A percentile compares a stretch with the other conserved stretches of the same genome.
phyloP scores from a whole-genome alignment of 1,140 invertebrate species.

The Anastrepha ludens region DNA sequence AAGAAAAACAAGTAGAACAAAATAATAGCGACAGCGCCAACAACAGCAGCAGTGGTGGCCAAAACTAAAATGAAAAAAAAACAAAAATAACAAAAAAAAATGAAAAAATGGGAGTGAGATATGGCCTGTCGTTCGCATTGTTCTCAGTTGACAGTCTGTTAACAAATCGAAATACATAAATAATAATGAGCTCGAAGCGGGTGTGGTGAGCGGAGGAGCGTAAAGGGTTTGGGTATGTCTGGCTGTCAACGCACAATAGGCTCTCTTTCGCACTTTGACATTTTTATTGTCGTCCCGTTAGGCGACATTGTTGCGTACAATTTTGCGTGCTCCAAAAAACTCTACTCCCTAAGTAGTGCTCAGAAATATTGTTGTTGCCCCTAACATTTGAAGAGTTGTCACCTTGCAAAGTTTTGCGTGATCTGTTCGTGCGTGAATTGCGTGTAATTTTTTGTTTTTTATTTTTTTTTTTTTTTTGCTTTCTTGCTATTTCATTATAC shows the following conservation, averaged over 20 bases:
- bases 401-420: conserved; percentile 32
- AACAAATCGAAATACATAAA: background rate
- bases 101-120: background rate
- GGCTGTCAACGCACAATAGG: background rate
- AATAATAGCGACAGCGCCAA: too few relatives aligned
- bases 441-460: conserved; percentile 9
- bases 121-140: background rate
- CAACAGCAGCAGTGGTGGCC: background rate
- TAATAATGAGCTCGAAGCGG: background rate
- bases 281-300: background rate
- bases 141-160: background rate
- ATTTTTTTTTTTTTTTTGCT: background rate
- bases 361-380: conserved; percentile 15
- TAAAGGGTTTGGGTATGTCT: background rate
- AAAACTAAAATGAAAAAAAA: background rate
- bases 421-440: background rate
- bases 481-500: background rate
- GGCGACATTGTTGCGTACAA: conserved; percentile 7
- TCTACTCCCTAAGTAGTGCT: background rate
- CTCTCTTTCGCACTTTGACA: background rate
- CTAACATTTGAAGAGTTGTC: conserved; percentile 1
- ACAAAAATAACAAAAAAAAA: background rate
- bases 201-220: background rate
- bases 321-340: background rate
- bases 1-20: background rate